Conservation (phyloP, 2,797 vertebrate species). For the Distichodus sexfasciatus region DNA sequence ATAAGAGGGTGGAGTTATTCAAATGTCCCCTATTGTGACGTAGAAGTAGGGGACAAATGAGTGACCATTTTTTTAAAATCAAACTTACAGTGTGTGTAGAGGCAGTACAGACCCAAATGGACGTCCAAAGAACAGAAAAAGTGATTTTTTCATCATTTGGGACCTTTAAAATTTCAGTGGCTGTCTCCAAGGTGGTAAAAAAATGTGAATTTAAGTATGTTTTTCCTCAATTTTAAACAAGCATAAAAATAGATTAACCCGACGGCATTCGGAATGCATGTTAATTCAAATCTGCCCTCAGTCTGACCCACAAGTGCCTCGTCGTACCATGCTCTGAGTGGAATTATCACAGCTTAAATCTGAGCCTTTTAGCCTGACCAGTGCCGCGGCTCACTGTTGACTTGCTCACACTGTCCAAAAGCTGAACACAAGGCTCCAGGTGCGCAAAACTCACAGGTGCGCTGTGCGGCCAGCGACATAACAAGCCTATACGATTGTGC, state of each 20-base stretch:
- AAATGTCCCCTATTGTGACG: too few species aligned
- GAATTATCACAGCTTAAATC: conserved; percentile 5
- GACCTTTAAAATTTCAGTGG: too few species aligned
- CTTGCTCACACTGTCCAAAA: neutral
- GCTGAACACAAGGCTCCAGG: conserved; percentile 21
- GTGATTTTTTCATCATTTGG: too few species aligned
- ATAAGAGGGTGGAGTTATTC: too few species aligned
- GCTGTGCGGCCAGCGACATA: conserved; percentile 20
- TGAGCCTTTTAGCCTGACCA: neutral
- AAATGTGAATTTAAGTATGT: too few species aligned
- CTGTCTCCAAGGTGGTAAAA: too few species aligned
- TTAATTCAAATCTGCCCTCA: neutral
- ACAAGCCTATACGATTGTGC: neutral
- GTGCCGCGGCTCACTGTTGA: neutral
- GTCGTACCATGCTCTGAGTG: neutral
- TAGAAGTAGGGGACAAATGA: too few species aligned
- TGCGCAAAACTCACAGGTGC: conserved; percentile 36
- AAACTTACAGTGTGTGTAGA: too few species aligned
- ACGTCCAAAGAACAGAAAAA: too few species aligned
- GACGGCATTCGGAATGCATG: neutral
- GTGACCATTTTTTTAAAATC: too few species aligned
- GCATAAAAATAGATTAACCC: neutral
- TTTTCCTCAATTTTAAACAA: neutral
- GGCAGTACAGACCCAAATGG: too few species aligned
- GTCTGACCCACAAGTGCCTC: conserved; percentile 9